phyloP scores from a whole-genome alignment of 2,888 invertebrate species.

The Tetranychus piercei region DNA sequence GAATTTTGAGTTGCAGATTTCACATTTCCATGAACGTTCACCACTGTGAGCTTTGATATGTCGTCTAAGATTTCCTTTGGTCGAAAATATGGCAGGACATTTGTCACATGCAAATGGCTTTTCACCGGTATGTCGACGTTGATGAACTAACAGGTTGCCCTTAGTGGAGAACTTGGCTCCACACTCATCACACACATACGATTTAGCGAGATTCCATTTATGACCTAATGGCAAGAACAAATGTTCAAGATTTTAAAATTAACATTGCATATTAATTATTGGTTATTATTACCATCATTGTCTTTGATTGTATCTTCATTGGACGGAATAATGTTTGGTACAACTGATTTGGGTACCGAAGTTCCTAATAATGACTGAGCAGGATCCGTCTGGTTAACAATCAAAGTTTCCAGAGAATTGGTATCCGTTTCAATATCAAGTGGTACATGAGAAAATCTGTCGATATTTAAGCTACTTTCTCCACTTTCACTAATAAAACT shows the following conservation, averaged over 20 bases:
- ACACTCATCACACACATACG: constrained; percentile 26
- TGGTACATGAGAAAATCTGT: background rate
- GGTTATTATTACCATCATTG: background rate
- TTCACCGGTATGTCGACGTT: constrained; percentile 26
- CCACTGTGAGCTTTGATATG: constrained; percentile 30
- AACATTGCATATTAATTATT: background rate
- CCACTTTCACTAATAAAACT: background rate
- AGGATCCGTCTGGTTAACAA: background rate
- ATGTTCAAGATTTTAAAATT: background rate
- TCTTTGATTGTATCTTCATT: background rate
- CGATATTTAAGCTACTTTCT: background rate
- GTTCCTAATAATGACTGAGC: background rate
- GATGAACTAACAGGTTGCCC: constrained; percentile 28
- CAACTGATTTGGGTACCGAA: background rate
- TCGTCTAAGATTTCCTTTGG: constrained; percentile 30
- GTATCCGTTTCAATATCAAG: background rate
- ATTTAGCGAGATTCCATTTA: background rate
- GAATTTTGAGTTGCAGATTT: constrained; percentile 29
- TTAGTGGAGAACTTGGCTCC: constrained; percentile 27
- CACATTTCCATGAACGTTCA: constrained; percentile 30
- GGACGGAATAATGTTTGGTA: background rate
- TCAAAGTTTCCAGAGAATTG: background rate
- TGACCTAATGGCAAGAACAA: background rate
- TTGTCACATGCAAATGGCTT: constrained; percentile 20
- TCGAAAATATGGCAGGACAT: constrained; percentile 28